Base-by-base conservation (phyloP, 2,797 vertebrate species). In the Kryptolebias ocellatus region DNA sequence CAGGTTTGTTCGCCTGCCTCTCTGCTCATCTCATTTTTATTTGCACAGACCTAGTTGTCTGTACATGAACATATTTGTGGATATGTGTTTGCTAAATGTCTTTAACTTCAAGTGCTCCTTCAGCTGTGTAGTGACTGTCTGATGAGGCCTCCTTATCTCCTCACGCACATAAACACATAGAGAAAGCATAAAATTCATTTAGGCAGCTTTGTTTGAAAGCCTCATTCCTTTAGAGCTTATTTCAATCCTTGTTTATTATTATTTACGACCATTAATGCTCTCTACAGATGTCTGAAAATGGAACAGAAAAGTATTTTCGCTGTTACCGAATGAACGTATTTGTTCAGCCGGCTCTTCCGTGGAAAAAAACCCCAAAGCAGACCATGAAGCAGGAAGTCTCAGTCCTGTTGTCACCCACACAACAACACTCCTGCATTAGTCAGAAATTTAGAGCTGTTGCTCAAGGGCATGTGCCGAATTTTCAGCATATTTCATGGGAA, bases 21-120 rank as follows among this genome's bases (percentile, higher is more conserved):
- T 70, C 39, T 18, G 80, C 81, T 83, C 85, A 83, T 87, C 87
- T 83, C 70, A 83, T 86, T 80, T 24, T 75, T 47, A 89, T 90
- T 78, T 80, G 62, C 60, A 63, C 62, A 44, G 31, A 79, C 60
- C 53, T 50, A 47, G 45, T 69, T 60, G 18, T 62, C 37, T 78
- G 52, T 54, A 57, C 45, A 15, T 66, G 52, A 61, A 58, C 54
- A 60, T 75, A 53, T 70, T 64, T 81, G 59, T 66, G 14, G 62
- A 44, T 59, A 51, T 53, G 53, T 64, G 28, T 56, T 69, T 77
- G 53, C 51, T 20, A 72, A 59, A 88, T 86, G 73, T 82, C 86
- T 81, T 54, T 7, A 81, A 85, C 80, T 89, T 60, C 67, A 79
- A 87, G 68, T 85, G 79, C 80, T 85, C 71, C 72, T 76, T 83